Evolutionary conservation across 2,113 vertebrate species (phyloP).

Genomic region (Psilopogon haemacephalus): DNA sequence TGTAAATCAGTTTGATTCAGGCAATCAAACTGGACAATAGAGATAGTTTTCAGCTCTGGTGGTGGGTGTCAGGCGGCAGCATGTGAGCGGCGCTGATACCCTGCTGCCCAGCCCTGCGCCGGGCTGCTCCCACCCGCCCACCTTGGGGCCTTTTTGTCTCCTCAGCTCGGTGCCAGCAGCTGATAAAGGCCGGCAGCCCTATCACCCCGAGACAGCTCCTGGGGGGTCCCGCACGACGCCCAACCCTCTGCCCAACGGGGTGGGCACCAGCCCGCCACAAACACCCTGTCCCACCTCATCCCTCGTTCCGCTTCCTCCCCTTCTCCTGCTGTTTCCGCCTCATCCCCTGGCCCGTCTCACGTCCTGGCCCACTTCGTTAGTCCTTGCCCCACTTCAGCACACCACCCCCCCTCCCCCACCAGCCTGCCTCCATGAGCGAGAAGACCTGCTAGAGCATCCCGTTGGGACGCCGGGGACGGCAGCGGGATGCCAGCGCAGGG

Average conservation of each 20-base stretch:
- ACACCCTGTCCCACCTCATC: background rate
- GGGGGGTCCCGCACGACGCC: too few species aligned
- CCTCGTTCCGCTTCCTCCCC: too few species aligned
- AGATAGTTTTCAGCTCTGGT: conserved; percentile 97
- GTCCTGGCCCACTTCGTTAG: background rate
- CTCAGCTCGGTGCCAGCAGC: conserved; percentile 86
- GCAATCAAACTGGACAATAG: conserved; percentile 99
- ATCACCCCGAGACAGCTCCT: background rate
- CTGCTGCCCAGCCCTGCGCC: conserved; percentile 81
- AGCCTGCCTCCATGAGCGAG: background rate
- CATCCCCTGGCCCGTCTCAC: too few species aligned
- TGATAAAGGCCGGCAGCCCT: conserved; percentile 80
- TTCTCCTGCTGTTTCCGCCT: too few species aligned
- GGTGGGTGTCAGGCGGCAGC: conserved; percentile 89
- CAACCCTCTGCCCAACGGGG: background rate
- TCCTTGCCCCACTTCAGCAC: background rate
- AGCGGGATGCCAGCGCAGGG: background rate
- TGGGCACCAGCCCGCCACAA: background rate
- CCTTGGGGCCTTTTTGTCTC: conserved; percentile 81
- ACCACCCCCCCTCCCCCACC: too few species aligned
- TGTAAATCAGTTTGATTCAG: conserved; percentile 99
- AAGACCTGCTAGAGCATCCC: background rate
- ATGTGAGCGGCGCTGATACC: conserved; percentile 96
- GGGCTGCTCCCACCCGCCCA: conserved; percentile 83
- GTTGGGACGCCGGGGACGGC: background rate